Percentiles rank a stretch among this genome's conserved stretches.
These are phyloP conservation scores for Nannoperca australis DNA, from an alignment of 2,797 vertebrate genomes.

Conservation along the genomic window DNA sequence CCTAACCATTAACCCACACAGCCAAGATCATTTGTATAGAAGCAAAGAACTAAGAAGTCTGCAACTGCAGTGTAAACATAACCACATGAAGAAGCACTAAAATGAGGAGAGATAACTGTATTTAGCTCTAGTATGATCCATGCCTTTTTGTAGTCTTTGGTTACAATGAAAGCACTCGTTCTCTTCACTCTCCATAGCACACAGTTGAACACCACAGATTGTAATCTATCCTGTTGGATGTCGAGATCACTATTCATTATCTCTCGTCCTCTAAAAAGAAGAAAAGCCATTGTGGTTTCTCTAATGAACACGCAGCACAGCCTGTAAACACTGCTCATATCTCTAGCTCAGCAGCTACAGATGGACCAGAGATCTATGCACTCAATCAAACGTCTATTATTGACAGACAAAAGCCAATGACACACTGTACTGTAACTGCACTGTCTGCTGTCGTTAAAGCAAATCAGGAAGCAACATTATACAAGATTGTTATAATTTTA, in stretches of 20 bases:
- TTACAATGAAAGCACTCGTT: neutral
- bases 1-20: conserved; percentile 29
- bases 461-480: neutral
- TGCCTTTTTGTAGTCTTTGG: conserved; percentile 9
- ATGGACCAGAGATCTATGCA: conserved; percentile 57
- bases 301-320: conserved; percentile 47
- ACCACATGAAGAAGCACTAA: conserved; percentile 6
- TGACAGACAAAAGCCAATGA: conserved; percentile 49
- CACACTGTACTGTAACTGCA: conserved; percentile 15
- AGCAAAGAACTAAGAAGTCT: conserved; percentile 2
- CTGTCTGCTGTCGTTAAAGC: conserved; percentile 29
- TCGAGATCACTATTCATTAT: conserved; percentile 56
- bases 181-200: neutral
- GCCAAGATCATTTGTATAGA: conserved; percentile 25
- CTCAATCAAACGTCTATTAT: conserved; percentile 50
- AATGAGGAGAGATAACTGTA: conserved; percentile 1
- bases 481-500: too few species aligned
- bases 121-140: neutral
- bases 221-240: conserved; percentile 41
- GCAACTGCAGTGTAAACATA: neutral
- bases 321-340: conserved; percentile 49
- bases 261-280: conserved; percentile 41
- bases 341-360: conserved; percentile 50
- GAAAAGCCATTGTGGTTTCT: conserved; percentile 51
- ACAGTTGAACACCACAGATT: conserved; percentile 34